A percentile compares a stretch with the other conserved stretches of the same genome.
These are phyloP conservation scores for Catostomus latipinnis DNA, from an alignment of 2,797 vertebrate species.

Conservation along the genomic window DNA sequence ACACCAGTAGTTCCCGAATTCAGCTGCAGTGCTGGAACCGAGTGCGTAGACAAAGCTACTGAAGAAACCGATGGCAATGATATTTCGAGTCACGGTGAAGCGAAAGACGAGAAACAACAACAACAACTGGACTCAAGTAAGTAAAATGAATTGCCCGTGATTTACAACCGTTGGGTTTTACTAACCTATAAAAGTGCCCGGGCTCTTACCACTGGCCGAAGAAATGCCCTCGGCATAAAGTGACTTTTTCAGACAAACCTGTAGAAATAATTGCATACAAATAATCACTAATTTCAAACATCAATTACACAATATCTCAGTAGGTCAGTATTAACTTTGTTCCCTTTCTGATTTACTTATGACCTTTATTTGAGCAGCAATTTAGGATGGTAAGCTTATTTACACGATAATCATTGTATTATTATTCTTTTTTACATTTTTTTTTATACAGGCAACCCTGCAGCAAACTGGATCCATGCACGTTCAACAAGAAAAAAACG, in stretches of 20 bases:
- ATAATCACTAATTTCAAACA: neutral
- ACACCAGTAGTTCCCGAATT: slow-evolving; percentile 82
- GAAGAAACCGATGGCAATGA: slow-evolving; percentile 86
- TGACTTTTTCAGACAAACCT: slow-evolving; percentile 61
- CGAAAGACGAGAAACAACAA: slow-evolving; percentile 90
- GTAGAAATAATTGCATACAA: slow-evolving; percentile 69
- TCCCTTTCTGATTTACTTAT: neutral
- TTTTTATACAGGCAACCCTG: slow-evolving; percentile 88
- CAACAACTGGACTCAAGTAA: slow-evolving; percentile 99
- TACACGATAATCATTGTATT: slow-evolving; percentile 29
- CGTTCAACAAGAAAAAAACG: slow-evolving; percentile 97
- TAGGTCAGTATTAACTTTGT: neutral
- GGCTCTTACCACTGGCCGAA: slow-evolving; percentile 85
- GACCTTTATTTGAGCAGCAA: neutral
- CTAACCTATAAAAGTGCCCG: slow-evolving; percentile 99
- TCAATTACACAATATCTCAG: neutral
- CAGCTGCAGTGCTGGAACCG: slow-evolving; percentile 80
- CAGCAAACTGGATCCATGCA: slow-evolving; percentile 98
- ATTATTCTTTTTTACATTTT: neutral
- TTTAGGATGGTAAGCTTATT: slow-evolving; percentile 9
- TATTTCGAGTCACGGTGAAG: slow-evolving; percentile 86
- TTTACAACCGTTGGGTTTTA: slow-evolving; percentile 97
- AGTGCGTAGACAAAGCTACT: slow-evolving; percentile 76
- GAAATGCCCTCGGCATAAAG: slow-evolving; percentile 84
- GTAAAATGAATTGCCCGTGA: slow-evolving; percentile 92